Base-by-base conservation (phyloP, 2,888 invertebrate genomes). In the Myathropa florea region DNA sequence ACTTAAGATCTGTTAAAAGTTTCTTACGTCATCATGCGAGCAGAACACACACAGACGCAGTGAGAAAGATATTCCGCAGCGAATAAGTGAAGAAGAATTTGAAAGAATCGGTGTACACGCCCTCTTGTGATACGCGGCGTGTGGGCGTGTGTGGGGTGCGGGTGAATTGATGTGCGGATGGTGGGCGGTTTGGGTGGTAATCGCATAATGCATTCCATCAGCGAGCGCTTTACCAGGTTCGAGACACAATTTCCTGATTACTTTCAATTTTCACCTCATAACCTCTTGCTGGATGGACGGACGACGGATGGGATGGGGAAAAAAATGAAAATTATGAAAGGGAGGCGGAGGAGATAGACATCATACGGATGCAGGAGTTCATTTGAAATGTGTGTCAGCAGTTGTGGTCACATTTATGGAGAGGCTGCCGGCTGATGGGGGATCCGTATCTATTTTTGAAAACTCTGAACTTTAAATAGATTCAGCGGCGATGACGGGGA, bases 211-310 rank as follows among this genome's bases (percentile, higher is more conserved):
- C 55, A 57, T 26, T 64, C 57, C 33, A 65, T 64, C 73, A 55
- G 55, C 65, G 76, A 39, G n/a, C 60, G 30, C 60, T 60, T 67
- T 67, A 60, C 9, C 36, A n/a, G 75, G 36, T 75, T 75, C 28
- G 60, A 76, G 60, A 60, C 60, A 60, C 46, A 68, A 67, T 76
- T 76, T 73, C 73, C 73, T 73, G 64, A 73, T 72, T 53, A 14
- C 53, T 72, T 72, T 71, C 60, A 71, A 71, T 71, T 71, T 60
- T 63, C 60, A 18, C 28, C 71, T 10, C 46, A 9, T 46, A 46
- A 21, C 53, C n/a, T 72, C 61, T 63, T n/a, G 30, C 18, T 46
- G n/a, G 18, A 46, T 4, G n/a, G n/a, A n/a, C n/a, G n/a, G 39
- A 46, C n/a, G 46, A 46, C 46, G 46, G 18, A 4, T 12, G 24